Conservation (phyloP, 1,140 invertebrate genomes). For the Druon quercuslanigerum region DNA sequence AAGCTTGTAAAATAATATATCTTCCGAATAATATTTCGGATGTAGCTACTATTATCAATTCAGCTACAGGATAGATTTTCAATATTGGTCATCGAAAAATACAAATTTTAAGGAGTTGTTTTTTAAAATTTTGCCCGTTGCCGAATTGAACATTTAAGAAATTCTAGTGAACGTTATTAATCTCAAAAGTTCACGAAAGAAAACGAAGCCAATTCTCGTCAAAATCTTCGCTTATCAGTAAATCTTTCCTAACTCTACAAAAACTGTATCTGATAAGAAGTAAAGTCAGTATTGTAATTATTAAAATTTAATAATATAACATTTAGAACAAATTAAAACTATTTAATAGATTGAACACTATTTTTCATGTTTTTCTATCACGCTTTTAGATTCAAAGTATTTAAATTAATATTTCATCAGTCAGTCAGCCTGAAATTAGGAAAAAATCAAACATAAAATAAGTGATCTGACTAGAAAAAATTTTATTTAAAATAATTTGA, state of each 20-base stretch:
- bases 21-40: neutral
- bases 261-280: neutral
- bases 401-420: no score
- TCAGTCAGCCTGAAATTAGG: neutral
- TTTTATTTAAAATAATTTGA: conserved; percentile 15
- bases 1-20: neutral
- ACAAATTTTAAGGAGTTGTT: neutral
- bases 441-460: neutral
- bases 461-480: neutral
- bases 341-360: no score
- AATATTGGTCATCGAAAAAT: conserved; percentile 1
- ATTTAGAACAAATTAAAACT: no score
- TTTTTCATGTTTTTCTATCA: no score
- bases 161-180: conserved; percentile 13
- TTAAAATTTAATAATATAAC: no score
- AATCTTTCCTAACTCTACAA: neutral
- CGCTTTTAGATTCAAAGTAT: no score
- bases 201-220: neutral
- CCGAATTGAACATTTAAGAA: conserved; percentile 1
- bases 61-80: neutral
- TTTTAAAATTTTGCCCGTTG: neutral
- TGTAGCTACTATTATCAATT: neutral
- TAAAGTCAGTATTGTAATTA: no score
- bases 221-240: neutral
- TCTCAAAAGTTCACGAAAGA: neutral